phyloP scores from a whole-genome alignment of 2,888 invertebrate genomes.

The Mesorhabditis belari region DNA sequence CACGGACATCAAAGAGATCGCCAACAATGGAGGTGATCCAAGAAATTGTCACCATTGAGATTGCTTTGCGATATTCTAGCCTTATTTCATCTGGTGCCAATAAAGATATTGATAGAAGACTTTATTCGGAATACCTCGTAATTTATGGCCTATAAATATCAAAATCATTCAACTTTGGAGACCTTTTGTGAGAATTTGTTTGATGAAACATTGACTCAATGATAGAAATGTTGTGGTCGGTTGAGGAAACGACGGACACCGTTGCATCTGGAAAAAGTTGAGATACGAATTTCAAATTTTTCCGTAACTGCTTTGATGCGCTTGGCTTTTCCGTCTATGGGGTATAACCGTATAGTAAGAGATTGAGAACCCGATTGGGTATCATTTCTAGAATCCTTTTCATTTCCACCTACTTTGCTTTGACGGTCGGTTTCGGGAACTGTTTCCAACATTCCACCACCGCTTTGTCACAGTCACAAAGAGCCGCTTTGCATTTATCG shows the following conservation, averaged over 20 bases:
- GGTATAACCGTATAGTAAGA: neutral
- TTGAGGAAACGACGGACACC: neutral
- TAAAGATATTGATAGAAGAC: neutral
- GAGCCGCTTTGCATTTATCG: constrained; percentile 31
- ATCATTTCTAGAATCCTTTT: neutral
- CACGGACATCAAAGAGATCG: constrained; percentile 32
- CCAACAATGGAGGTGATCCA: constrained; percentile 43
- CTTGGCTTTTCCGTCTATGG: too few relatives aligned
- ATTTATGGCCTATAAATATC: neutral
- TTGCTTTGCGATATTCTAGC: neutral
- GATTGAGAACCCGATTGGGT: too few relatives aligned
- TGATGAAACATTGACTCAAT: too few relatives aligned
- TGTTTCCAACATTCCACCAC: constrained; percentile 45
- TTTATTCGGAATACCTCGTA: too few relatives aligned
- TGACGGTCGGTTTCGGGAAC: constrained; percentile 29
- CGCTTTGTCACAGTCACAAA: constrained; percentile 39
- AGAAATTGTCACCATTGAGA: constrained; percentile 31
- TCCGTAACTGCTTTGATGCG: too few relatives aligned
- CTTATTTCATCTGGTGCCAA: neutral
- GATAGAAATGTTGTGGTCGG: neutral
- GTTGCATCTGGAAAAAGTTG: neutral
- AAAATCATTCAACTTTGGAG: neutral
- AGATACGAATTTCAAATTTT: too few relatives aligned
- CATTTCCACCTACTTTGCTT: constrained; percentile 13
- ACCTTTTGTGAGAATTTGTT: too few relatives aligned